Conservation (phyloP, 1,140 invertebrate genomes). For the Drosophila gunungcola region DNA sequence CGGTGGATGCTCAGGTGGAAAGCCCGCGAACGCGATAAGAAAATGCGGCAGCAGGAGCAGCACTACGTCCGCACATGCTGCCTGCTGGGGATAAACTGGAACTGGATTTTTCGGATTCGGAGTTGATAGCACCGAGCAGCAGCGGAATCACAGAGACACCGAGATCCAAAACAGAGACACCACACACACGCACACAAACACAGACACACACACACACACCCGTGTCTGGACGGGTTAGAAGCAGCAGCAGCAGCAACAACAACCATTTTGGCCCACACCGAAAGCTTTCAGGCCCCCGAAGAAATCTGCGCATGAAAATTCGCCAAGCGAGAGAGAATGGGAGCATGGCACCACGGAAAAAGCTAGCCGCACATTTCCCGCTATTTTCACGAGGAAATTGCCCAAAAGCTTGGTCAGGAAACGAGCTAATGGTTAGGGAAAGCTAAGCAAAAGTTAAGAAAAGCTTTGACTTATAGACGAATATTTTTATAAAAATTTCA, state of each 20-base stretch:
- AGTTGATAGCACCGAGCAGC: conserved; percentile 54
- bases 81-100: conserved; percentile 84
- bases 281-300: conserved; percentile 42
- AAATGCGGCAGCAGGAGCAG: conserved; percentile 50
- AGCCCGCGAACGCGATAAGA: conserved; percentile 40
- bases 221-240: conserved; percentile 46
- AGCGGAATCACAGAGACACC: conserved; percentile 74
- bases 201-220: conserved; percentile 27
- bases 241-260: conserved; percentile 30
- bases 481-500: too few species aligned
- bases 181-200: conserved; percentile 36
- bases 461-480: conserved; percentile 2
- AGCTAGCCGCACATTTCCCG: conserved; percentile 41
- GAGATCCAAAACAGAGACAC: conserved; percentile 65
- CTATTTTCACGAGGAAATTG: conserved; percentile 24
- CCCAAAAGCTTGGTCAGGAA: conserved; percentile 17
- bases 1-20: conserved; percentile 37
- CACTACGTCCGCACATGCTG: conserved; percentile 83
- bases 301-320: conserved; percentile 61
- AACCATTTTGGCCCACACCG: conserved; percentile 13
- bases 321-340: conserved; percentile 29
- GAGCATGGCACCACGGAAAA: background rate
- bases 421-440: conserved; percentile 19
- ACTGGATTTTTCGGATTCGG: conserved; percentile 76
- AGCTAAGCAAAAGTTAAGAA: conserved; percentile 12